These are phyloP conservation scores for Drosophila kanekoi DNA, from an alignment of 2,888 invertebrate species.

Conservation along the genomic window DNA sequence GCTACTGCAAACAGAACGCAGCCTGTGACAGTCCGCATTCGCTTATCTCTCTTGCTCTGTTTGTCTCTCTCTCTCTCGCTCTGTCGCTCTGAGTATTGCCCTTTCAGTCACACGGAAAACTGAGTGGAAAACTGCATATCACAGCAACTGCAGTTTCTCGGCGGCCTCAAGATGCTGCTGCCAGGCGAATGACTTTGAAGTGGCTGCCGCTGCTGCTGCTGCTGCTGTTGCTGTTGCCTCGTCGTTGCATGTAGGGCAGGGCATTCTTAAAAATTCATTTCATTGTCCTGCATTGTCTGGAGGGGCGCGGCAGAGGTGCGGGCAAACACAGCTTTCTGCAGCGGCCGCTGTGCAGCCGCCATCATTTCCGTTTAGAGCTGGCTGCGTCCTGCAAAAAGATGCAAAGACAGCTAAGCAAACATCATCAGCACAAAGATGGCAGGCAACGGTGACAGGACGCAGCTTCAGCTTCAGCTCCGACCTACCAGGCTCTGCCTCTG, in stretches of 20 bases:
- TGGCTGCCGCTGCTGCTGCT: conserved; percentile 43
- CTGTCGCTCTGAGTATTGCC: neutral
- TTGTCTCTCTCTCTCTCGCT: neutral
- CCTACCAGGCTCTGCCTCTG: conserved; percentile 31
- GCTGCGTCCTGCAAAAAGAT: conserved; percentile 74
- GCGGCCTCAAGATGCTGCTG: conserved; percentile 71
- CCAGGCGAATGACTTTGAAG: conserved; percentile 79
- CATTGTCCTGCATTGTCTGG: conserved; percentile 80
- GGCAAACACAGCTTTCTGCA: conserved; percentile 78
- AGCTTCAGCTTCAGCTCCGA: conserved; percentile 29
- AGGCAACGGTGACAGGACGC: conserved; percentile 43
- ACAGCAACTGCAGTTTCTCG: conserved; percentile 57
- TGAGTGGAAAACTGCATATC: conserved; percentile 70
- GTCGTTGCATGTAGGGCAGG: conserved; percentile 73
- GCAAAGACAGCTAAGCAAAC: conserved; percentile 82
- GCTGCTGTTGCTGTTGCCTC: neutral
- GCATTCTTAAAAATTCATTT: conserved; percentile 80
- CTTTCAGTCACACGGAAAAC: conserved; percentile 35
- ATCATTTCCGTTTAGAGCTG: conserved; percentile 81
- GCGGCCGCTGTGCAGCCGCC: conserved; percentile 69
- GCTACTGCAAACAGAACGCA: conserved; percentile 71
- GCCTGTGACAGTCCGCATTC: conserved; percentile 60
- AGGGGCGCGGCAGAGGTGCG: conserved; percentile 55
- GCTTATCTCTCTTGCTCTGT: conserved; percentile 3
- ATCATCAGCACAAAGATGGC: conserved; percentile 81